Conservation (phyloP, 2,888 invertebrate species). For the Aphodius granarius region DNA sequence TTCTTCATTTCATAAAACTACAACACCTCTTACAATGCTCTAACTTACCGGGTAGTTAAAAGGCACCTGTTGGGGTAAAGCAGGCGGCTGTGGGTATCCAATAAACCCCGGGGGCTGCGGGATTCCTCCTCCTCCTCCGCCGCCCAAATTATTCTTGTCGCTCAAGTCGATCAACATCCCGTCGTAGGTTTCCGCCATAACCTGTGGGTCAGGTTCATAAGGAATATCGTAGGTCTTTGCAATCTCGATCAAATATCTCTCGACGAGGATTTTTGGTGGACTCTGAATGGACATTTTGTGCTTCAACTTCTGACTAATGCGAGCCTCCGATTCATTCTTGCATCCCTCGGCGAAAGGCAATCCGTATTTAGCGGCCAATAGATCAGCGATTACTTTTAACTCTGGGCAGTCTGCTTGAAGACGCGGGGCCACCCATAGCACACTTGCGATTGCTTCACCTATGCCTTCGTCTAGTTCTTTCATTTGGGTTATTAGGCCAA, state of each 20-base stretch:
- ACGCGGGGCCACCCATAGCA: constrained; percentile 97
- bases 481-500: constrained; percentile 96
- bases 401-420: constrained; percentile 83
- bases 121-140: constrained; percentile 54
- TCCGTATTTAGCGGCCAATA: constrained; percentile 90
- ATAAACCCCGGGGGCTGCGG: constrained; percentile 81
- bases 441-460: constrained; percentile 91
- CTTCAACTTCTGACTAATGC: constrained; percentile 85
- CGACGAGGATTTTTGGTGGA: constrained; percentile 93
- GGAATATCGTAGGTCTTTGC: constrained; percentile 93
- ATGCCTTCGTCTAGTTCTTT: constrained; percentile 95
- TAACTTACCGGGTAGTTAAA: constrained; percentile 67
- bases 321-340: constrained; percentile 73
- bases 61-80: constrained; percentile 63
- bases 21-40: no score
- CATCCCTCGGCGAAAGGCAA: constrained; percentile 91
- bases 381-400: constrained; percentile 81
- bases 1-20: no score
- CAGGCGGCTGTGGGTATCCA: constrained; percentile 75
- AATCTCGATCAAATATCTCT: constrained; percentile 94
- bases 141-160: constrained; percentile 62
- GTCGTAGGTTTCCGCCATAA: constrained; percentile 75
- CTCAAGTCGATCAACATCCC: constrained; percentile 70
- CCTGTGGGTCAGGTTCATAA: constrained; percentile 93
- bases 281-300: constrained; percentile 93